These are phyloP conservation scores for Drosophila yakuba DNA, from an alignment of 1,140 invertebrate species.

Conservation along the genomic window DNA sequence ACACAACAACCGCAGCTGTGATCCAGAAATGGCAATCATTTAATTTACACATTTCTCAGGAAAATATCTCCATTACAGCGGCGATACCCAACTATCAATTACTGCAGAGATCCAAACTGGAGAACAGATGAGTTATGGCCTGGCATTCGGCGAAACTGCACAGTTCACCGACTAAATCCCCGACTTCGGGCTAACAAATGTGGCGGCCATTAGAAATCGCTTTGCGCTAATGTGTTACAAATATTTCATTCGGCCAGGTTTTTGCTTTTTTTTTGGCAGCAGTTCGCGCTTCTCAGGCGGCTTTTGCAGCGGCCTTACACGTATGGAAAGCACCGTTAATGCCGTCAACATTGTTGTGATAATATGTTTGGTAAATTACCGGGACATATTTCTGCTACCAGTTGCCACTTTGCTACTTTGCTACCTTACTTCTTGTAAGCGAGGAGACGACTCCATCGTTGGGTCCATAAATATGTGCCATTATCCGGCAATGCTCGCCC, in stretches of 20 bases:
- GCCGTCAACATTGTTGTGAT: slow-evolving; percentile 76
- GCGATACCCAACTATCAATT: slow-evolving; percentile 46
- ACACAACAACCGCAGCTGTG: slow-evolving; percentile 2
- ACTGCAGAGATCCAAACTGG: slow-evolving; percentile 13
- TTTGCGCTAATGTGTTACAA: slow-evolving; percentile 81
- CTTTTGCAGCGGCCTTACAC: slow-evolving; percentile 40
- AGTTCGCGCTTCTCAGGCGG: slow-evolving; percentile 2
- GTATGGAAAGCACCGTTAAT: slow-evolving; percentile 75
- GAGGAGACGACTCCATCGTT: slow-evolving; percentile 48
- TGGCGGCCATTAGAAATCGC: slow-evolving; percentile 70
- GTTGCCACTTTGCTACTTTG: slow-evolving; percentile 19
- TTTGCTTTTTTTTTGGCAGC: slow-evolving; percentile 8
- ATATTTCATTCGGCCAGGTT: slow-evolving; percentile 62
- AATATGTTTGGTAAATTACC: slow-evolving; percentile 78
- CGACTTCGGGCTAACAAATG: slow-evolving; percentile 62
- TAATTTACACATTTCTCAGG: slow-evolving; percentile 48
- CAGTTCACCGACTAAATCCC: slow-evolving; percentile 53
- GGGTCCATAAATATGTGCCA: slow-evolving; percentile 51
- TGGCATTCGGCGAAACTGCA: slow-evolving; percentile 38
- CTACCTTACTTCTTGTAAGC: slow-evolving; percentile 38
- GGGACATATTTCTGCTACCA: slow-evolving; percentile 72
- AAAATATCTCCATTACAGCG: slow-evolving; percentile 42
- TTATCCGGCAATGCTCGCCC: slow-evolving; percentile 49
- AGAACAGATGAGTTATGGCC: slow-evolving; percentile 46
- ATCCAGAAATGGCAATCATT: slow-evolving; percentile 30